Conservation (phyloP, 2,888 invertebrate species). For the Acanthosoma haemorrhoidale region DNA sequence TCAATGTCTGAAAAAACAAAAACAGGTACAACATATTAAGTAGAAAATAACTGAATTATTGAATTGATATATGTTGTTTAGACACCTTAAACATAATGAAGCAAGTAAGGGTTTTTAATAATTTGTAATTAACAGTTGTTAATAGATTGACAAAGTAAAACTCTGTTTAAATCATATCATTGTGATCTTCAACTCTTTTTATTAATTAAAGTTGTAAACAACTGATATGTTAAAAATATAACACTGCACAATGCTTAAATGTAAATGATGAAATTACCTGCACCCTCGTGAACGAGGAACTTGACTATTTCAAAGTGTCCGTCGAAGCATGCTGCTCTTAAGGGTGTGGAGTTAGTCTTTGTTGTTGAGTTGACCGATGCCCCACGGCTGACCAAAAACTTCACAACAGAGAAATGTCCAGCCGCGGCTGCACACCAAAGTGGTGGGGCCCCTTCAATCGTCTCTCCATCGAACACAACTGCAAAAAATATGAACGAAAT, state of each 20-base stretch:
- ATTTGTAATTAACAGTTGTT: too few relatives aligned
- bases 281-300: slow-evolving; percentile 83
- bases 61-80: too few relatives aligned
- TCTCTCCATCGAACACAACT: slow-evolving; percentile 96
- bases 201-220: too few relatives aligned
- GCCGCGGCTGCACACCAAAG: slow-evolving; percentile 98
- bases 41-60: slow-evolving; percentile 4
- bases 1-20: slow-evolving; percentile 69
- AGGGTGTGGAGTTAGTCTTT: slow-evolving; percentile 87
- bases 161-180: too few relatives aligned
- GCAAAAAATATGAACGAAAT: slow-evolving; percentile 47
- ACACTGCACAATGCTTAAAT: too few relatives aligned
- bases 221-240: too few relatives aligned
- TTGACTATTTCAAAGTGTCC: slow-evolving; percentile 92
- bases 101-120: too few relatives aligned
- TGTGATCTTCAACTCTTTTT: too few relatives aligned
- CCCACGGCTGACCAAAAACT: slow-evolving; percentile 73
- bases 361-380: slow-evolving; percentile 93
- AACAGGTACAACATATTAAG: background rate
- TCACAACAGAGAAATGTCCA: slow-evolving; percentile 82
- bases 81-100: too few relatives aligned
- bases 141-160: too few relatives aligned
- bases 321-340: slow-evolving; percentile 94
- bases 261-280: too few relatives aligned
- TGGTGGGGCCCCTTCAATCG: slow-evolving; percentile 93